Base-by-base conservation (phyloP, 1,140 invertebrate genomes). In the Diorhabda elongata region DNA sequence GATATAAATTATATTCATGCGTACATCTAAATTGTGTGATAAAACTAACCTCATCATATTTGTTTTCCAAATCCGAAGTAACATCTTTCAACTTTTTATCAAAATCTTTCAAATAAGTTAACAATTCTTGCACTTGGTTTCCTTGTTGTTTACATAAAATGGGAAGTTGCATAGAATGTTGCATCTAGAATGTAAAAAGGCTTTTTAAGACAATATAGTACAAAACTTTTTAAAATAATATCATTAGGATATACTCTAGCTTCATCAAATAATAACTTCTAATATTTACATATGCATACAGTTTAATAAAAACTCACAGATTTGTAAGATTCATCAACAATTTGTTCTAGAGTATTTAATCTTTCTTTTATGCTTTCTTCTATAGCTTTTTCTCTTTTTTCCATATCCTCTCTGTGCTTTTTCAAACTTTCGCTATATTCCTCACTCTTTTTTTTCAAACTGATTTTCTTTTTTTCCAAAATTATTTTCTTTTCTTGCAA, bases 21-120 rank as follows among this genome's bases (percentile, higher is more conserved):
- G 26, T 26, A 26, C 26, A 26, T 26, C 26, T 26, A 26, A 26
- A 26, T 26, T 26, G 26, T 26, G 26, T 26, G 26, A 62, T 47
- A 8, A 3, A n/a, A 62, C 61, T 62, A 44, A 62, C 61, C 7
- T 62, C 44, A 44, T 62, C 42, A 62, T 62, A 44, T 44, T 62
- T 62, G 7, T 43, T 62, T 44, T 62, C 43, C 26, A 62, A n/a
- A 44, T 44, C 44, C 42, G 43, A 42, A 62, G 42, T 44, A 6
- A 11, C 9, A 5, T 62, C 43, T n/a, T 62, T 62, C 1, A 62
- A 44, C 44, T 62, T 62, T 5, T 44, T 11, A 44, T 62, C 61
- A 44, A 62, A 62, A 7, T 62, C 61, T 8, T 62, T 42, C 8
- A 62, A n/a, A 8, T n/a, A 42, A 62, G 43, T 11, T 2, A 5